Evolutionary conservation across 2,113 vertebrate species (phyloP).

Genomic region (Neodontobutis hainanensis): DNA sequence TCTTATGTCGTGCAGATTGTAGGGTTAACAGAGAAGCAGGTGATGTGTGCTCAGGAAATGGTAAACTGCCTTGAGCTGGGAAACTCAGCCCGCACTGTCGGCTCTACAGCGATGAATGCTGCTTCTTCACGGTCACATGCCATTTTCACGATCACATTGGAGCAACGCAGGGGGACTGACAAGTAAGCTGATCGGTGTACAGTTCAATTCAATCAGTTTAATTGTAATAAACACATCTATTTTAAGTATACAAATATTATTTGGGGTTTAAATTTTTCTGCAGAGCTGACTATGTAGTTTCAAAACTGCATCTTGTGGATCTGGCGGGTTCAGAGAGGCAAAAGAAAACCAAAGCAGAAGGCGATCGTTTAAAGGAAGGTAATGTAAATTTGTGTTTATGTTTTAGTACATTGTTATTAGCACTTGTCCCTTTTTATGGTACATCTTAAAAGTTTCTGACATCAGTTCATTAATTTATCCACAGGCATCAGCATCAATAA

Average conservation of each 20-base stretch:
- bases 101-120: slow-evolving; percentile 95
- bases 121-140: slow-evolving; percentile 95
- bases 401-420: background rate
- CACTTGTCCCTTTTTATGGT: background rate
- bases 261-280: slow-evolving; percentile 10
- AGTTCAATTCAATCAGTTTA: too few species aligned
- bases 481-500: slow-evolving; percentile 96
- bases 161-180: slow-evolving; percentile 86
- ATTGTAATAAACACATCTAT: background rate
- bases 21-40: slow-evolving; percentile 87
- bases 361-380: slow-evolving; percentile 95
- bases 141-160: slow-evolving; percentile 93
- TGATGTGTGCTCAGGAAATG: slow-evolving; percentile 83
- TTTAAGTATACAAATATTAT: background rate
- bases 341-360: slow-evolving; percentile 97
- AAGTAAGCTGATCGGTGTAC: slow-evolving; percentile 78
- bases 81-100: slow-evolving; percentile 90
- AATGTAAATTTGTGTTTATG: slow-evolving; percentile 5
- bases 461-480: slow-evolving; percentile 18
- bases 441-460: slow-evolving; percentile 15
- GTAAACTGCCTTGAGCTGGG: slow-evolving; percentile 90
- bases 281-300: slow-evolving; percentile 75
- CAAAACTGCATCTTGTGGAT: slow-evolving; percentile 94
- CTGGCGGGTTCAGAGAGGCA: slow-evolving; percentile 96
- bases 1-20: slow-evolving; percentile 81